A percentile compares a stretch with the other conserved stretches of the same genome.
Conservation (phyloP, 2,113 vertebrate species). For the Xerus inauris region DNA sequence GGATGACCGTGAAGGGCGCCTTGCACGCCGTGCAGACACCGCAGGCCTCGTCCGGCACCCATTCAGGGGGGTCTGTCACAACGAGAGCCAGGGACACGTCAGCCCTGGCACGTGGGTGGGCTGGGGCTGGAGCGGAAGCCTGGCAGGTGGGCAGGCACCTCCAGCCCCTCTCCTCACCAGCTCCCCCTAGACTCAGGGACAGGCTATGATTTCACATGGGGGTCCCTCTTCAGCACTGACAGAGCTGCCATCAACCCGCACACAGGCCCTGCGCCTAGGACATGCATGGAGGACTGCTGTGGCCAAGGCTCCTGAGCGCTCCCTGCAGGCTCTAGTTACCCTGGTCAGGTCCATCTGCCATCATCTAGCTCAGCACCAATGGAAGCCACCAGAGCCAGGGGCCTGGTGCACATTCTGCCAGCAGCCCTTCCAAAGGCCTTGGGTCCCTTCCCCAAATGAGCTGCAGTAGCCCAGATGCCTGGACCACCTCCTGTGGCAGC, state of each 20-base stretch:
- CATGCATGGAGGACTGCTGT: fast-evolving
- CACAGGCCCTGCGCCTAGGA: background rate
- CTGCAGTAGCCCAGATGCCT: too few relatives aligned
- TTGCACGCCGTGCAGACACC: slow-evolving; percentile 96
- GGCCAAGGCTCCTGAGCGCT: background rate
- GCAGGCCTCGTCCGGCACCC: slow-evolving; percentile 98
- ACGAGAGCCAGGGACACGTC: background rate
- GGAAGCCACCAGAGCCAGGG: background rate
- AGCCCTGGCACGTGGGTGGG: background rate
- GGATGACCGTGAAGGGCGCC: slow-evolving; percentile 98
- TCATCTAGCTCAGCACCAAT: fast-evolving
- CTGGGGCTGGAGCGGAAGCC: background rate
- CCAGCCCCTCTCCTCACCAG: too few relatives aligned
- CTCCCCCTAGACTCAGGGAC: background rate
- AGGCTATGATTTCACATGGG: background rate
- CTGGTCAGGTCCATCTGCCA: background rate
- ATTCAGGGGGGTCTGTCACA: slow-evolving; percentile 95
- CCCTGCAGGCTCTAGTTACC: background rate
- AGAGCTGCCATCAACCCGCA: background rate
- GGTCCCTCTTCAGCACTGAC: background rate
- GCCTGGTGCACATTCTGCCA: background rate
- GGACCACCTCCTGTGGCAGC: background rate
- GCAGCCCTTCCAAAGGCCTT: background rate
- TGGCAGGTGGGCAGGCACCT: background rate
- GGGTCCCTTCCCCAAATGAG: background rate